A percentile compares a stretch with the other conserved stretches of the same genome.
These are phyloP conservation scores for Spicauda simplicius DNA, from an alignment of 2,888 invertebrate species.

Conservation along the genomic window DNA sequence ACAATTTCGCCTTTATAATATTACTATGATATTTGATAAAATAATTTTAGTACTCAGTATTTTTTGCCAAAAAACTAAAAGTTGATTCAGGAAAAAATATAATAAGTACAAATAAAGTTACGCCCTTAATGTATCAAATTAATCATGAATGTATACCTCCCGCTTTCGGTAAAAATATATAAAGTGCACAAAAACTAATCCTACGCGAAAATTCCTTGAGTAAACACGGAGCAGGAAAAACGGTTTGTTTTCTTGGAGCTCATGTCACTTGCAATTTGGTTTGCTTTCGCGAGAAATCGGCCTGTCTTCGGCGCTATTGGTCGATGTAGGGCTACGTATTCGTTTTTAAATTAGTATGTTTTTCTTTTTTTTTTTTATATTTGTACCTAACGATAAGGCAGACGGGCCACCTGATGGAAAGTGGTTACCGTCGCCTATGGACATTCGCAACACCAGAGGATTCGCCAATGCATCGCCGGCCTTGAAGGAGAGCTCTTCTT, in stretches of 20 bases:
- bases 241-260: slow-evolving; percentile 41
- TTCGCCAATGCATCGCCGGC: too few relatives aligned
- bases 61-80: too few relatives aligned
- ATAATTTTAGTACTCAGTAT: too few relatives aligned
- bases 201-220: slow-evolving; percentile 5
- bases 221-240: slow-evolving; percentile 38
- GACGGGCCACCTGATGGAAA: too few relatives aligned
- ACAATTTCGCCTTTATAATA: too few relatives aligned
- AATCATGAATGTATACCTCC: background rate
- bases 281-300: slow-evolving; percentile 45
- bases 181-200: background rate
- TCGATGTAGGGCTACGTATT: background rate
- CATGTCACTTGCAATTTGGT: slow-evolving; percentile 46
- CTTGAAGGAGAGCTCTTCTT: too few relatives aligned
- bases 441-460: too few relatives aligned
- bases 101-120: too few relatives aligned
- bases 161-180: background rate
- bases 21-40: too few relatives aligned
- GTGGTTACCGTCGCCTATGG: too few relatives aligned
- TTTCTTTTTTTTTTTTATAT: background rate
- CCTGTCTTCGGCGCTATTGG: slow-evolving; percentile 40
- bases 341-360: background rate
- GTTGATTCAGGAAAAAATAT: too few relatives aligned
- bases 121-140: background rate
- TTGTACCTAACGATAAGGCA: too few relatives aligned